Evolutionary conservation across 2,888 invertebrate species (phyloP).

Genomic region (Tachina grossa): DNA sequence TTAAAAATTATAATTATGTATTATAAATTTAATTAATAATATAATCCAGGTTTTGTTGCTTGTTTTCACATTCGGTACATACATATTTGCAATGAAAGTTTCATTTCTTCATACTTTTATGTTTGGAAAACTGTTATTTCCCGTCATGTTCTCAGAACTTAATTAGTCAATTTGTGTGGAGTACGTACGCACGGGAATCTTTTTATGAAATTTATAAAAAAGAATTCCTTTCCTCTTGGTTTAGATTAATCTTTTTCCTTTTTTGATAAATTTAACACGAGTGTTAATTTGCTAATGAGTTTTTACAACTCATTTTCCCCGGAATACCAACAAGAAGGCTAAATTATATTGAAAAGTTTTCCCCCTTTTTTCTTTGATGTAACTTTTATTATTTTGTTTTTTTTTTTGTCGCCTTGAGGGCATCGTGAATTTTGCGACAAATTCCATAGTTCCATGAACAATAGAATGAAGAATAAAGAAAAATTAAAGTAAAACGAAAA

Average conservation of each 20-base stretch:
- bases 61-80: no score
- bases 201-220: not conserved
- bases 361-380: slow-evolving; percentile 31
- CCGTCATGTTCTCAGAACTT: not conserved
- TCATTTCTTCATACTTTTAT: no score
- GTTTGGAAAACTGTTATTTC: not conserved
- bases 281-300: slow-evolving; percentile 70
- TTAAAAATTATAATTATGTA: no score
- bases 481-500: not conserved
- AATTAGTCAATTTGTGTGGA: slow-evolving; percentile 3
- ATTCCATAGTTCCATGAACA: slow-evolving; percentile 64
- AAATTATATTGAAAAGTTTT: slow-evolving; percentile 22
- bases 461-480: not conserved
- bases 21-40: no score
- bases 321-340: slow-evolving; percentile 26
- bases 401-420: slow-evolving; percentile 60
- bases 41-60: no score
- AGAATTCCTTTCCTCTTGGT: not conserved
- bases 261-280: slow-evolving; percentile 60
- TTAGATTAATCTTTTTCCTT: not conserved
- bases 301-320: slow-evolving; percentile 27
- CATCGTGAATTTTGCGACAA: slow-evolving; percentile 69
- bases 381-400: slow-evolving; percentile 26
- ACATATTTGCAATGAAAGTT: no score
- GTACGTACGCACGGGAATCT: not conserved